A percentile compares a stretch with the other conserved stretches of the same genome.
Conservation (phyloP, 2,797 vertebrate genomes). For the Enoplosus armatus region DNA sequence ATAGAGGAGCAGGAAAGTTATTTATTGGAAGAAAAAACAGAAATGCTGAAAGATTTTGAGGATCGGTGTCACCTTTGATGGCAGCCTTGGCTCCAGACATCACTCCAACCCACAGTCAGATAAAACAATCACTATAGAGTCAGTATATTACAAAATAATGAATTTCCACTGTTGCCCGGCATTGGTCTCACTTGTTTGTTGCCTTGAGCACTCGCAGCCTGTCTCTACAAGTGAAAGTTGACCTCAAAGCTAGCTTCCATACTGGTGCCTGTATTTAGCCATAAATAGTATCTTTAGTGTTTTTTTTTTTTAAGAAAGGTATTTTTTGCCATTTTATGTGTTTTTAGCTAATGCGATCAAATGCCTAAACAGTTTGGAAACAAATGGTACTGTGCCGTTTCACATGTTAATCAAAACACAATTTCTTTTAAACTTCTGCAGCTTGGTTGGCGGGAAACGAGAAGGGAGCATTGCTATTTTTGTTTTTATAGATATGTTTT, state of each 20-base stretch:
- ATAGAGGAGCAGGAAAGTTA: slow-evolving; percentile 21
- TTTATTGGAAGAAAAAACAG: slow-evolving; percentile 34
- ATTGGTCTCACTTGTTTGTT: slow-evolving; percentile 43
- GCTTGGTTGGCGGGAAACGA: slow-evolving; percentile 36
- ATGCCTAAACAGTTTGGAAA: slow-evolving; percentile 45
- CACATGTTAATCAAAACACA: slow-evolving; percentile 29
- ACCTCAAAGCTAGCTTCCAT: slow-evolving; percentile 53
- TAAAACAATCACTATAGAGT: slow-evolving; percentile 11
- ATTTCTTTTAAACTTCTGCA: slow-evolving; percentile 26
- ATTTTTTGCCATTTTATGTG: neutral
- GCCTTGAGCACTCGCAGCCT: slow-evolving; percentile 31
- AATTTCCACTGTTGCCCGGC: slow-evolving; percentile 37
- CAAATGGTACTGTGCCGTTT: slow-evolving; percentile 71
- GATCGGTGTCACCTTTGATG: slow-evolving; percentile 6
- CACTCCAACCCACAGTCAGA: slow-evolving; percentile 33
- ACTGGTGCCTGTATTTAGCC: slow-evolving; percentile 70
- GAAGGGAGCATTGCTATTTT: slow-evolving; percentile 60
- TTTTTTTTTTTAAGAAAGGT: neutral
- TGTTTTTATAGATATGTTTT: slow-evolving; percentile 66
- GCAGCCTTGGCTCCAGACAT: slow-evolving; percentile 30
- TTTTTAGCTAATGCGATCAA: slow-evolving; percentile 58
- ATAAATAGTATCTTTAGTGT: slow-evolving; percentile 2
- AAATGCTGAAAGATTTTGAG: slow-evolving; percentile 23
- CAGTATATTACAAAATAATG: slow-evolving; percentile 18
- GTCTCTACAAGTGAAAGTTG: slow-evolving; percentile 35